These are phyloP conservation scores for Porites evermanni DNA, from an alignment of 92 coral and sea anemone species.

Conservation along the genomic window DNA sequence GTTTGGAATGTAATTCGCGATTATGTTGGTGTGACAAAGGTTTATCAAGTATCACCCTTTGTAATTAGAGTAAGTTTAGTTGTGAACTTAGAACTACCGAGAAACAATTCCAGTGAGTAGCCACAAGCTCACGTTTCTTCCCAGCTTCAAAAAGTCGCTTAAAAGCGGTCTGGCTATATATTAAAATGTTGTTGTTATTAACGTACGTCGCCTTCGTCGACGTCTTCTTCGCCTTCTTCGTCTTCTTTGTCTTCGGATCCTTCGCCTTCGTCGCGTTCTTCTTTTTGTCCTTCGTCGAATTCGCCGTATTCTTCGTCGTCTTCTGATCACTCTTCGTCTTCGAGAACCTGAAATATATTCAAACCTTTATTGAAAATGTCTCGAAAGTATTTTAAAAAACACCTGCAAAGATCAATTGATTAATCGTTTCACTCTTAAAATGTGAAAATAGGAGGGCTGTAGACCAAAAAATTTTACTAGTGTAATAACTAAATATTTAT, in stretches of 20 bases:
- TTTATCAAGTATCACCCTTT: no score
- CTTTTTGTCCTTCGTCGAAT: slow-evolving; percentile 7
- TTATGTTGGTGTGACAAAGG: no score
- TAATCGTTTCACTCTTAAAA: no score
- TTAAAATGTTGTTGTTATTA: no score
- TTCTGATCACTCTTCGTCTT: slow-evolving; percentile 13
- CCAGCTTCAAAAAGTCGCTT: no score
- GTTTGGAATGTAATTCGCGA: not conserved
- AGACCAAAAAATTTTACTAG: not conserved
- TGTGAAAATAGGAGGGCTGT: not conserved
- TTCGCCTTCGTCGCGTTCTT: slow-evolving; percentile 15
- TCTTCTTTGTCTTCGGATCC: slow-evolving; percentile 14
- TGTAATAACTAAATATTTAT: no score
- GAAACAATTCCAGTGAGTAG: no score
- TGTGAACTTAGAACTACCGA: no score
- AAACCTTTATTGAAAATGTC: not conserved
- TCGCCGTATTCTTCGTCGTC: slow-evolving; percentile 21
- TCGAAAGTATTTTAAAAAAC: not conserved
- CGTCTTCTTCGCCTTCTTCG: slow-evolving; percentile 19
- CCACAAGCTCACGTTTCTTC: no score
- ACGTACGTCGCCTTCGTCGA: slow-evolving; percentile 27
- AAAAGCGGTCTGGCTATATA: no score
- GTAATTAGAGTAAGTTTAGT: no score
- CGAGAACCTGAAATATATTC: not conserved
- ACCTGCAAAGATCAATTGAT: not conserved